phyloP scores from a whole-genome alignment of 1,140 invertebrate genomes.

The Panagrolaimus sp. region DNA sequence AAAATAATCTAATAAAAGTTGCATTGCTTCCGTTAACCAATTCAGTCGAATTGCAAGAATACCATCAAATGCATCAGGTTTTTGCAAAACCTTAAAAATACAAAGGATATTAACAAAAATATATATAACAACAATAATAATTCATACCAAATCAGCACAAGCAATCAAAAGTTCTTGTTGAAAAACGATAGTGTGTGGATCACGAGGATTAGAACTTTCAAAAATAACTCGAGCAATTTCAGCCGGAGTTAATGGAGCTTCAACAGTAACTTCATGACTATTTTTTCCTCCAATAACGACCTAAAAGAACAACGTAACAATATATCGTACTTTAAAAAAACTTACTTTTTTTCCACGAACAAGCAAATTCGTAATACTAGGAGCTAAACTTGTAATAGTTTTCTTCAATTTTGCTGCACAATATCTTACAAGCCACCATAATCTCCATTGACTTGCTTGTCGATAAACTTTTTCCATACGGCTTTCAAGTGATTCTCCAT shows the following conservation, averaged over 20 bases:
- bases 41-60: slow-evolving; percentile 51
- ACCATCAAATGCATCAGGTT: slow-evolving; percentile 65
- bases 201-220: slow-evolving; percentile 76
- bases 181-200: slow-evolving; percentile 87
- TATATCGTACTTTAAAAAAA: slow-evolving; percentile 15
- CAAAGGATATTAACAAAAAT: too few species aligned
- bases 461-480: slow-evolving; percentile 75
- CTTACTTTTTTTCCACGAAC: slow-evolving; percentile 89
- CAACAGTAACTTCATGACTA: slow-evolving; percentile 85
- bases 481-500: slow-evolving; percentile 65
- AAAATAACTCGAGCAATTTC: slow-evolving; percentile 59
- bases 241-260: slow-evolving; percentile 86
- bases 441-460: slow-evolving; percentile 75
- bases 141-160: slow-evolving; percentile 80
- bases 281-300: slow-evolving; percentile 86
- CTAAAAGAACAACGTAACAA: slow-evolving; percentile 60
- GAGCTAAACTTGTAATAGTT: slow-evolving; percentile 92
- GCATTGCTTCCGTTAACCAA: slow-evolving; percentile 51
- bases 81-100: slow-evolving; percentile 77
- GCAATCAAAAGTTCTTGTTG: slow-evolving; percentile 79
- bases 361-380: slow-evolving; percentile 89
- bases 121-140: slow-evolving; percentile 65
- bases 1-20: slow-evolving; percentile 44
- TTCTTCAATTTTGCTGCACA: slow-evolving; percentile 84
- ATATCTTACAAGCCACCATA: slow-evolving; percentile 88